A percentile compares a stretch with the other conserved stretches of the same genome.
These are phyloP conservation scores for Melipona beecheii DNA, from an alignment of 2,888 invertebrate species.

Conservation along the genomic window DNA sequence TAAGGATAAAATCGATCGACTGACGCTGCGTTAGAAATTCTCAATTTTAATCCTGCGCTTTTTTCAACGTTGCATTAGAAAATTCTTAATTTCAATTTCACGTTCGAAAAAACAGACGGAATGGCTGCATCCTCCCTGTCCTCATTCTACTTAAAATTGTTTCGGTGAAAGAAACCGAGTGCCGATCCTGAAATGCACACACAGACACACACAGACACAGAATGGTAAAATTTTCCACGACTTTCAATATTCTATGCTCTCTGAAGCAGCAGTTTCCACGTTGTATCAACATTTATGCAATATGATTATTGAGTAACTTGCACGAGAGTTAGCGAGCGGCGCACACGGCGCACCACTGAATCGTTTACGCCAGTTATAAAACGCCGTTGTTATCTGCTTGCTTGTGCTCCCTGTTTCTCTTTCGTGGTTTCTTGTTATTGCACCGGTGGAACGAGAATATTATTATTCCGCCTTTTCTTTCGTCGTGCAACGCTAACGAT, in stretches of 20 bases:
- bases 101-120: background rate
- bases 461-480: conserved; percentile 17
- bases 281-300: conserved; percentile 25
- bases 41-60: background rate
- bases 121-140: background rate
- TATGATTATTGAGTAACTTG: conserved; percentile 25
- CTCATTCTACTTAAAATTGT: background rate
- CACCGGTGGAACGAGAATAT: conserved; percentile 8
- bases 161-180: background rate
- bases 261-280: background rate
- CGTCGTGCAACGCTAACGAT: background rate
- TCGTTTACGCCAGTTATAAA: conserved; percentile 37
- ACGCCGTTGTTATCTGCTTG: conserved; percentile 36
- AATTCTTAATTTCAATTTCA: background rate
- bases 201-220: no score
- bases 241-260: conserved; percentile 1
- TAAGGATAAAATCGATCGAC: background rate
- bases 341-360: conserved; percentile 7
- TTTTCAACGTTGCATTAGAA: background rate
- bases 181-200: background rate
- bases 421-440: conserved; percentile 20
- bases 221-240: background rate
- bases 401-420: background rate
- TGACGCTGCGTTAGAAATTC: background rate
- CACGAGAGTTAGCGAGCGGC: conserved; percentile 18